These are phyloP conservation scores for Tolypeutes matacus DNA, from an alignment of 2,797 vertebrate species.

Conservation along the genomic window DNA sequence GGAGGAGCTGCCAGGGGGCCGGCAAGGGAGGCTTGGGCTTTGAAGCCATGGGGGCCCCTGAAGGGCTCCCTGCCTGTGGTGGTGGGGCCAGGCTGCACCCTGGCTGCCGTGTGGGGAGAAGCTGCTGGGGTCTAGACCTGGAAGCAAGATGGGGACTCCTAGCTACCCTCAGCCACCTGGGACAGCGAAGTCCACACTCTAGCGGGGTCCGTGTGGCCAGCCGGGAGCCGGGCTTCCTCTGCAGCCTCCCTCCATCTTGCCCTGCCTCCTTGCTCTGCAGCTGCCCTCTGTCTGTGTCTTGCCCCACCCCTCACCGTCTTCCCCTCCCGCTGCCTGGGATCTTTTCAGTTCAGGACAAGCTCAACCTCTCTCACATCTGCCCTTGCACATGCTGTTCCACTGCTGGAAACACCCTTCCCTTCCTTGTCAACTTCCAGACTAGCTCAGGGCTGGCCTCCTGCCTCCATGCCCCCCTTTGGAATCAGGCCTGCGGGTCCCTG, in stretches of 20 bases:
- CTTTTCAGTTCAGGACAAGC: accelerated
- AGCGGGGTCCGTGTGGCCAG: accelerated
- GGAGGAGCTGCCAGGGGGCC: neutral
- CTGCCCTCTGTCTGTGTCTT: too few species aligned
- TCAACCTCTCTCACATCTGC: accelerated
- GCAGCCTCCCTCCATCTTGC: neutral
- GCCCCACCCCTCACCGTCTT: too few species aligned
- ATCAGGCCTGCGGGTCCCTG: neutral
- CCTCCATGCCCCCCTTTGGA: too few species aligned
- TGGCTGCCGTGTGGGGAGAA: accelerated
- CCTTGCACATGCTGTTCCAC: accelerated
- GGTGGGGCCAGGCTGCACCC: neutral
- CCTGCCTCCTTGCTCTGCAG: neutral
- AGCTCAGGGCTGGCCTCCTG: neutral
- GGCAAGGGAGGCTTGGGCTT: neutral
- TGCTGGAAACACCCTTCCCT: neutral
- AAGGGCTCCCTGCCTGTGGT: accelerated
- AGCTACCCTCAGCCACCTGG: too few species aligned
- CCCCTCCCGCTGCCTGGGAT: too few species aligned
- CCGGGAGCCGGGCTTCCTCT: accelerated
- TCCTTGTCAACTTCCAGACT: too few species aligned
- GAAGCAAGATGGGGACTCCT: too few species aligned
- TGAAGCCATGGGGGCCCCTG: neutral
- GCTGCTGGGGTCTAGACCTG: neutral
- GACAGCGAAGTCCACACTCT: accelerated